These are phyloP conservation scores for Calcarius lapponicus DNA, from an alignment of 2,797 vertebrate genomes.

Conservation along the genomic window DNA sequence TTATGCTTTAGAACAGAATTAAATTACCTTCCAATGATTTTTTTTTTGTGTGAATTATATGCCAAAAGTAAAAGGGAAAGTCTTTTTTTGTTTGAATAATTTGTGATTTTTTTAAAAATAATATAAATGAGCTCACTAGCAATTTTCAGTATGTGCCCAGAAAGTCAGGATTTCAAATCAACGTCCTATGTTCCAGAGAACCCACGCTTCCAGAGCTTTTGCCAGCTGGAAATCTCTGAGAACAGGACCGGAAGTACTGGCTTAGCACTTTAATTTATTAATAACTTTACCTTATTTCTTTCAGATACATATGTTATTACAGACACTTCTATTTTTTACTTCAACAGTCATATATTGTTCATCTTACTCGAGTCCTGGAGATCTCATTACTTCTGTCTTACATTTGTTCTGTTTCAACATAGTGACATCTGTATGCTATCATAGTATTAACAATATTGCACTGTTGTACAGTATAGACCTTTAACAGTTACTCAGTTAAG, in stretches of 20 bases:
- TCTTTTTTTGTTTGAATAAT: not conserved
- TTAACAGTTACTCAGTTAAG: constrained; percentile 18
- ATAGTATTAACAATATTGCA: constrained; percentile 52
- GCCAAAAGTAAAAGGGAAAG: constrained; percentile 4
- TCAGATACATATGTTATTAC: constrained; percentile 51
- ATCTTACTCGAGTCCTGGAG: constrained; percentile 35
- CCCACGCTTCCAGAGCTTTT: constrained; percentile 31
- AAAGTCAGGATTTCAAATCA: constrained; percentile 48
- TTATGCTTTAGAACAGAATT: not conserved
- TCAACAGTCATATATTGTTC: constrained; percentile 31
- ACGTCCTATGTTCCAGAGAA: constrained; percentile 16
- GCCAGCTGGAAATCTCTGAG: constrained; percentile 51
- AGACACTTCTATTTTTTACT: constrained; percentile 53
- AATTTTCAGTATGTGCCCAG: constrained; percentile 10
- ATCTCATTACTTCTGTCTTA: constrained; percentile 57
- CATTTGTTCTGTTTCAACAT: constrained; percentile 52
- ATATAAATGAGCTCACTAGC: constrained; percentile 36
- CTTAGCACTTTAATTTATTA: constrained; percentile 62
- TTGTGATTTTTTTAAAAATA: not conserved
- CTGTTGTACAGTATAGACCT: constrained; percentile 24
- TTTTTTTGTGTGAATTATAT: not conserved
- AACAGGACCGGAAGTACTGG: constrained; percentile 31
- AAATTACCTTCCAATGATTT: not conserved
- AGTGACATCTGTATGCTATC: constrained; percentile 63
- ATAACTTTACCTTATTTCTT: constrained; percentile 67